A percentile compares a stretch with the other conserved stretches of the same genome.
Conservation (phyloP, 2,113 vertebrate genomes). For the Limnothrissa miodon region DNA sequence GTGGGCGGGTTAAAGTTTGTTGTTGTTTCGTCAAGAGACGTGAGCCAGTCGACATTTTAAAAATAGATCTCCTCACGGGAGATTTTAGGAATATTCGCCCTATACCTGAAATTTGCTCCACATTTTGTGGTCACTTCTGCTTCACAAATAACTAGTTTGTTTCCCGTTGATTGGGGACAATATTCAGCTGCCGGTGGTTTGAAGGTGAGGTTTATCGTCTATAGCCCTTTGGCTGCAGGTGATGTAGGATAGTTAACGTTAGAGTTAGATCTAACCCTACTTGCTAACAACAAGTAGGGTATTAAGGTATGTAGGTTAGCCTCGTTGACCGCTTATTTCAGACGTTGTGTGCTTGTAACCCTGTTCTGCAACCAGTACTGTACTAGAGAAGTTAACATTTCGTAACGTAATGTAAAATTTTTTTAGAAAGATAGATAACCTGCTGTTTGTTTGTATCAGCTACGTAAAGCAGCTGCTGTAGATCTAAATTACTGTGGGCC, state of each 20-base stretch:
- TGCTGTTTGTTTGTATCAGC: neutral
- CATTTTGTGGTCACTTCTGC: neutral
- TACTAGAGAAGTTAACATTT: neutral
- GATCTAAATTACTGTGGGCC: too few relatives aligned
- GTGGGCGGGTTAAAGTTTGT: constrained; percentile 53
- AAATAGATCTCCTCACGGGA: neutral
- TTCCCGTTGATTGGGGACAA: neutral
- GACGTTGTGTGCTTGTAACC: neutral
- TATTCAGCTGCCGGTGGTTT: constrained; percentile 12
- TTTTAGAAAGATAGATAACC: too few relatives aligned
- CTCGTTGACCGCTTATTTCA: neutral
- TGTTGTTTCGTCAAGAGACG: constrained; percentile 65
- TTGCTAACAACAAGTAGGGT: neutral
- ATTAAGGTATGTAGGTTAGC: neutral
- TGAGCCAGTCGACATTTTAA: constrained; percentile 67
- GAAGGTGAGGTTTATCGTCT: neutral
- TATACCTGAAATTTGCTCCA: neutral
- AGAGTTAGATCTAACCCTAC: neutral
- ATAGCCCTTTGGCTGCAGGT: neutral
- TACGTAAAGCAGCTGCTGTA: neutral
- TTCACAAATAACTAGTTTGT: neutral
- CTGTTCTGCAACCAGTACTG: neutral
- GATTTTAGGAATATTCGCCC: neutral
- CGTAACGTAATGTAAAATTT: neutral
- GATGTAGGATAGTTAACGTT: neutral